Evolutionary conservation across 2,797 vertebrate species (phyloP).

Genomic region (Sebastes oblongus): DNA sequence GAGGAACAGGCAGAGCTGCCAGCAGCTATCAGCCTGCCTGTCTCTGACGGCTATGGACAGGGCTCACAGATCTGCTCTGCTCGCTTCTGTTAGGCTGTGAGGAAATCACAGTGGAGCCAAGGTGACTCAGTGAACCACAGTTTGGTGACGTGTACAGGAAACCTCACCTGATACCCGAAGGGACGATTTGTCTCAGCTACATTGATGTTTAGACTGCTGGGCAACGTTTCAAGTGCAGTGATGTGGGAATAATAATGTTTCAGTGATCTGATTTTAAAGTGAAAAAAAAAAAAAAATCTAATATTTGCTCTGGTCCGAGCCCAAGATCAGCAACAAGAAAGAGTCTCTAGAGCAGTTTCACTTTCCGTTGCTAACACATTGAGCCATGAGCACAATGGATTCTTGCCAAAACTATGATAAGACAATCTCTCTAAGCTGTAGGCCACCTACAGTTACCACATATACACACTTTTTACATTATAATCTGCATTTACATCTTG

Average conservation of each 20-base stretch:
- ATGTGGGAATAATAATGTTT: slow-evolving; percentile 18
- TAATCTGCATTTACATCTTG: neutral
- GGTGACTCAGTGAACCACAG: slow-evolving; percentile 27
- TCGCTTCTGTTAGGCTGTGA: slow-evolving; percentile 25
- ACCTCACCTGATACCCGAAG: slow-evolving; percentile 12
- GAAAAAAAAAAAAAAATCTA: neutral
- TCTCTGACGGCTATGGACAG: slow-evolving; percentile 73
- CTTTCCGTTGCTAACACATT: slow-evolving; percentile 1
- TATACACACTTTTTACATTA: neutral
- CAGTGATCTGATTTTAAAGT: slow-evolving; percentile 6
- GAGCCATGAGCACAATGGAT: neutral
- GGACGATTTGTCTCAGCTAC: slow-evolving; percentile 14
- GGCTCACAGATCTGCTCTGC: slow-evolving; percentile 49
- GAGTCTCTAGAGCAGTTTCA: slow-evolving; percentile 6
- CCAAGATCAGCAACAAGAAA: neutral
- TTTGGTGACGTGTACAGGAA: slow-evolving; percentile 21
- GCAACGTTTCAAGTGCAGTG: neutral
- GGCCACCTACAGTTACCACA: neutral
- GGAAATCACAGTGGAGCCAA: slow-evolving; percentile 15
- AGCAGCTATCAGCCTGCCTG: slow-evolving; percentile 80
- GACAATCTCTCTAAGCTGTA: neutral
- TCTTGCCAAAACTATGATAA: slow-evolving; percentile 11
- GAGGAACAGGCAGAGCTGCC: slow-evolving; percentile 85
- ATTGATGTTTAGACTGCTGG: neutral
- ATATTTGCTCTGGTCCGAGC: neutral